Evolutionary conservation across 35 echinoderm and acorn worm genomes (phyloP), one percentile per base, ranked within the genome.

Genomic region (Amphiura filiformis): DNA sequence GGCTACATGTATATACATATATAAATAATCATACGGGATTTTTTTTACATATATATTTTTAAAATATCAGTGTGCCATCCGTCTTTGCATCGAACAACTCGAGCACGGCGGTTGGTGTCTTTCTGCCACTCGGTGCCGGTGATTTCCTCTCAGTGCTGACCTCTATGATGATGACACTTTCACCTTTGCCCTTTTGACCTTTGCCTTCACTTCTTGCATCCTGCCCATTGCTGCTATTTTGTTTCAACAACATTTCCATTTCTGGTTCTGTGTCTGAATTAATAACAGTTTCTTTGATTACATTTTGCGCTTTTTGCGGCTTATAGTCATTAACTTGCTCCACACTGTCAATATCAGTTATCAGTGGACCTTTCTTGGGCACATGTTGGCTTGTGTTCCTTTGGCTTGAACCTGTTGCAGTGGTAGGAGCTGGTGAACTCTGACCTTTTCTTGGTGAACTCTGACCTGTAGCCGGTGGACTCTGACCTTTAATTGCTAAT

Each of bases 361-460:
- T 70, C 4, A 15, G 61, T 11, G 1, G 26, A 70, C 61, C 61
- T 30, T 70, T 70, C 3, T 4, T n/a, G n/a, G n/a, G n/a, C n/a
- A n/a, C n/a, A n/a, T n/a, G n/a, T n/a, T n/a, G n/a, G n/a, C n/a
- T n/a, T n/a, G n/a, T n/a, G n/a, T n/a, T n/a, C n/a, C n/a, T n/a
- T n/a, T n/a, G 61, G 28, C 61, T 26, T 23, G 61, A 23, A 70
- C 61, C 26, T 9, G 4, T 17, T 9, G 41, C 41, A 47, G 17
- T 9, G 17, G 41, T 47, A 47, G 17, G 5, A 47, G 41, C 28
- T 70, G 61, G 15, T 70, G 61, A 70, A 70, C 61, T 70, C 26
- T n/a, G 61, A 70, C 61, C 61, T 70, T 70, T 70, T 5, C 61
- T 70, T 70, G 61, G 61, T 70, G 61, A 70, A 70, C 61, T n/a